Evolutionary conservation across 2,888 invertebrate genomes (phyloP).

Genomic region (Sericinus montela): DNA sequence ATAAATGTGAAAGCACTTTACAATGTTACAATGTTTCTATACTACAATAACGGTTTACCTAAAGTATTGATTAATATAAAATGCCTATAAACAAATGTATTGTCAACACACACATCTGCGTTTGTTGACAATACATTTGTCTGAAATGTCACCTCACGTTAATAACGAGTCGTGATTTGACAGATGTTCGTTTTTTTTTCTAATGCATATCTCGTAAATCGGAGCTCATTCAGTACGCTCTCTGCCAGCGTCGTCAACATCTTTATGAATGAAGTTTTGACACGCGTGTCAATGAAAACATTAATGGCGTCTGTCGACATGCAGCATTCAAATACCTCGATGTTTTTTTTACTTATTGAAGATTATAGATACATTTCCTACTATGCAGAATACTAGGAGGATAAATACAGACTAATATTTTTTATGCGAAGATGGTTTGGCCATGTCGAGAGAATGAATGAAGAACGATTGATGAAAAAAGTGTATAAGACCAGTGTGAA

Average conservation of each 20-base stretch:
- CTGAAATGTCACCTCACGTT: neutral
- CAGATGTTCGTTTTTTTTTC: constrained; percentile 4
- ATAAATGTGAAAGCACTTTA: too few species aligned
- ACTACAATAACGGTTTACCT: too few species aligned
- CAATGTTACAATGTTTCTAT: neutral
- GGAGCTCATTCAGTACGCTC: constrained; percentile 1
- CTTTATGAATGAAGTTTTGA: constrained; percentile 17
- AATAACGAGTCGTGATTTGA: constrained; percentile 1
- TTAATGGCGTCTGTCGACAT: constrained; percentile 1
- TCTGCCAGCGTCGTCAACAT: constrained; percentile 8
- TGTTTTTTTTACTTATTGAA: neutral
- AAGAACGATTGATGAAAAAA: too few species aligned
- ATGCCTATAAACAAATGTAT: too few species aligned
- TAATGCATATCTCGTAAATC: constrained; percentile 4
- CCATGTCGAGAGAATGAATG: too few species aligned
- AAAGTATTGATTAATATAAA: too few species aligned
- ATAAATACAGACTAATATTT: too few species aligned
- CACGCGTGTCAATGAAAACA: constrained; percentile 9
- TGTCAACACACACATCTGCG: neutral
- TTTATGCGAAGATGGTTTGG: too few species aligned
- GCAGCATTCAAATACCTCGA: neutral
- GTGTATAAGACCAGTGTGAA: too few species aligned
- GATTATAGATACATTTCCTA: too few species aligned
- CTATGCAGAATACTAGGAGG: too few species aligned
- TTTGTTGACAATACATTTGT: neutral